Base-by-base conservation (phyloP, 2,888 invertebrate genomes). In the Dryobota labecula region DNA sequence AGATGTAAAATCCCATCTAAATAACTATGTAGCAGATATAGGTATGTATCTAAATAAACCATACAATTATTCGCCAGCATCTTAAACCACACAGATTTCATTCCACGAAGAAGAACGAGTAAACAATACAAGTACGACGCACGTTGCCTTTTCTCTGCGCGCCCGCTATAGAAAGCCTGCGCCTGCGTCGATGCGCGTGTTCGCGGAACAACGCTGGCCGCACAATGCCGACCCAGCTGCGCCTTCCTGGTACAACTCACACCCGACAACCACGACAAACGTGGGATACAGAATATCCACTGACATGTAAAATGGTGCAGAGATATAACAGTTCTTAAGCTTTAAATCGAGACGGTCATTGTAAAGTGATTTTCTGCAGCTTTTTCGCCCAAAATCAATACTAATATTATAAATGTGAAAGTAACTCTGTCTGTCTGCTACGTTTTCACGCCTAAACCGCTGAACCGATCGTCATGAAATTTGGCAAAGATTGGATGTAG, bases 171-270 rank as follows among this genome's bases (percentile, higher is more conserved):
- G 87, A 89, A 89, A 88, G 86, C 86, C 83, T 80, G 85, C 78
- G 83, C 81, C 56, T 43, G 72, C 60, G 77, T 53, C 63, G 76
- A 38, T 58, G 67, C 73, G 76, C 74, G 68, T 51, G 72, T 88
- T 89, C 88, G 89, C 67, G 51, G 88, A 89, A 89, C 56, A 56
- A 36, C 76, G 69, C 61, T 43, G 56, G 72, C 71, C 71, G 74
- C 83, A 88, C 88, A 88, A 88, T 86, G 76, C 78, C 79, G 83
- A 78, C 83, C 73, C 80, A 82, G 80, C 79, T 79, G 76, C 69
- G 84, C 82, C 83, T 88, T 88, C 89, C 87, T 85, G 85, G 88
- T 88, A 88, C 80, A 47, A 64, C 71, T 56, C 47, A 56, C 65
- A 71, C 58, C 49, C 67, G 56, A 60, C 57, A 47, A 58, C 68